A percentile compares a stretch with the other conserved stretches of the same genome.
Evolutionary conservation across 2,113 vertebrate genomes (phyloP).

Genomic region (Phylloscopus trochilus): DNA sequence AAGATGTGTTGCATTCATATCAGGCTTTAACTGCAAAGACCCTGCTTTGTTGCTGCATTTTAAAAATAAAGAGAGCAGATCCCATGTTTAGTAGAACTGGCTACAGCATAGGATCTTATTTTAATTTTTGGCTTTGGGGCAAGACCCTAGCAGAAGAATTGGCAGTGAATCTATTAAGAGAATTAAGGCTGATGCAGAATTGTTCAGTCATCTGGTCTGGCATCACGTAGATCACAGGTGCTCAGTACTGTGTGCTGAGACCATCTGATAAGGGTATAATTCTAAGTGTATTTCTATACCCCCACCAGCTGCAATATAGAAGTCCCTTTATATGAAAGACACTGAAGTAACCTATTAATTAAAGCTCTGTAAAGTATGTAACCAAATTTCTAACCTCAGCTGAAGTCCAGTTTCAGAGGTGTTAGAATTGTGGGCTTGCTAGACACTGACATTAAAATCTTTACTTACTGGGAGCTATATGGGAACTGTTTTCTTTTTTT

Average conservation of each 20-base stretch:
- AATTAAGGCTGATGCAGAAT: background rate
- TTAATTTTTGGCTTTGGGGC: background rate
- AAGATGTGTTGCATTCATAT: background rate
- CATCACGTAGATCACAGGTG: background rate
- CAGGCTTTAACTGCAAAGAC: background rate
- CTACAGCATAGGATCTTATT: background rate
- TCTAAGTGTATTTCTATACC: background rate
- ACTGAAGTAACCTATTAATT: background rate
- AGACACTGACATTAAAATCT: background rate
- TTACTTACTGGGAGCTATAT: background rate
- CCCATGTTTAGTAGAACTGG: background rate
- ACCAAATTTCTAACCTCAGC: background rate
- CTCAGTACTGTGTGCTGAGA: background rate
- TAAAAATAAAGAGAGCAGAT: background rate
- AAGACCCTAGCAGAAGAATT: background rate
- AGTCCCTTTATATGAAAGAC: background rate
- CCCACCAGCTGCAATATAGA: background rate
- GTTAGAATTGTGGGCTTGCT: background rate
- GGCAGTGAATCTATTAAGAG: background rate
- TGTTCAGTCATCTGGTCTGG: background rate
- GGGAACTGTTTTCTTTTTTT: background rate
- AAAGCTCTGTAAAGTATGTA: background rate
- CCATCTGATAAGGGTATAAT: background rate
- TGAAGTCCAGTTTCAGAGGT: background rate
- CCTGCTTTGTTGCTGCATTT: background rate